Conservation (phyloP, 92 coral and sea anemone species). For the Parazoanthus atlanticus region DNA sequence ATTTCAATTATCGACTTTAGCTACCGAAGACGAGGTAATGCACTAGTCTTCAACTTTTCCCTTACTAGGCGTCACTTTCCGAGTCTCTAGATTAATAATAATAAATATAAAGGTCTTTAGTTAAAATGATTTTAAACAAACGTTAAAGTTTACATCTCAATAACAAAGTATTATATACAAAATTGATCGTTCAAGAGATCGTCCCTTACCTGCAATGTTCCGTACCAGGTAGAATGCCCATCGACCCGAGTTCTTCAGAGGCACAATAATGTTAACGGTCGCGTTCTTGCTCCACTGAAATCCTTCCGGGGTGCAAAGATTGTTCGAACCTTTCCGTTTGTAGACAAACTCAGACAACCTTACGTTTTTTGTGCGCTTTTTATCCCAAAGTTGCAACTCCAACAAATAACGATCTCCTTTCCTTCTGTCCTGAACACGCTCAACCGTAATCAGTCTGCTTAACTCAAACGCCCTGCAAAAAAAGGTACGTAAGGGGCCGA, state of each 20-base stretch:
- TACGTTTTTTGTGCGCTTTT: slow-evolving; percentile 46
- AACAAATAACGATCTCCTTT: slow-evolving; percentile 87
- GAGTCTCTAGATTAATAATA: no score
- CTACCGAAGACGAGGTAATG: no score
- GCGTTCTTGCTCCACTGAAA: slow-evolving; percentile 80
- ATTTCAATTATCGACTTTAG: no score
- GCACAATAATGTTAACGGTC: slow-evolving; percentile 85
- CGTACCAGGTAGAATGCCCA: slow-evolving; percentile 91
- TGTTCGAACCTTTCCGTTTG: slow-evolving; percentile 52
- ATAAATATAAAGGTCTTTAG: no score
- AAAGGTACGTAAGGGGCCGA: background rate
- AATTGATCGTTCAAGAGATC: background rate
- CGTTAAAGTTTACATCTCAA: no score
- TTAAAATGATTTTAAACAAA: no score
- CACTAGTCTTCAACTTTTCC: no score
- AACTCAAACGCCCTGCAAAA: slow-evolving; percentile 46
- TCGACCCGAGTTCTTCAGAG: slow-evolving; percentile 82
- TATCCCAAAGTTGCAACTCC: slow-evolving; percentile 70
- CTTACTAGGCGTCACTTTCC: no score
- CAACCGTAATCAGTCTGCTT: slow-evolving; percentile 62
- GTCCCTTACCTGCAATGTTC: slow-evolving; percentile 77
- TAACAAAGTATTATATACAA: no score
- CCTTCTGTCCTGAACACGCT: slow-evolving; percentile 66
- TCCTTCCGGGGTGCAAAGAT: slow-evolving; percentile 78
- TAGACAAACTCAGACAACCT: slow-evolving; percentile 84